Evolutionary conservation across 1,140 invertebrate genomes (phyloP).

Genomic region (Rhopalosiphum padi): DNA sequence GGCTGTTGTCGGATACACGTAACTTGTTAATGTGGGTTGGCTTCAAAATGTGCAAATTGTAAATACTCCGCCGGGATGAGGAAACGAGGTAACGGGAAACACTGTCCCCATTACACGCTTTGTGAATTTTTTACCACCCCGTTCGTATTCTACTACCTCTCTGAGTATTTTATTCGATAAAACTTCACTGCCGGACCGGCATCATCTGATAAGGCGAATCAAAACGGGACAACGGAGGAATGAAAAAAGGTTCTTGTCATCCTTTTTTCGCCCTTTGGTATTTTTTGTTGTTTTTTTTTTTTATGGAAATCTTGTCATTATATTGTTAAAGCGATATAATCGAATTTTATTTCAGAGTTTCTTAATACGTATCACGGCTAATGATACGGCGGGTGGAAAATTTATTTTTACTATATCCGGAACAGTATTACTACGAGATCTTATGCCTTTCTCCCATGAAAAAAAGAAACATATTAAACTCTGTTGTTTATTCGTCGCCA

Average conservation of each 20-base stretch:
- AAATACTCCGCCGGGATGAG: conserved; percentile 8
- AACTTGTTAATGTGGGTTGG: not conserved
- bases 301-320: not conserved
- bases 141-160: not conserved
- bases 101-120: not conserved
- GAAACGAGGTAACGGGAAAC: not conserved
- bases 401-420: not conserved
- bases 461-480: not conserved
- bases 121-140: not conserved
- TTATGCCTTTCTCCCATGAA: too few relatives aligned
- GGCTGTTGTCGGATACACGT: not conserved
- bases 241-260: not conserved
- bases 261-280: not conserved
- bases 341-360: not conserved
- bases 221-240: not conserved
- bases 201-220: conserved; percentile 46
- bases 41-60: conserved; percentile 34
- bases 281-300: not conserved
- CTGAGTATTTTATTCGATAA: conserved; percentile 49
- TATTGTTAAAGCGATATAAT: conserved; percentile 19
- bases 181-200: not conserved
- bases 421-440: not conserved
- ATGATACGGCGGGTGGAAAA: not conserved
- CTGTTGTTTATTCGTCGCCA: not conserved
- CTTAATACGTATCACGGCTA: not conserved